Conservation (phyloP, 1,140 invertebrate species). For the Pollicipes pollicipes region DNA sequence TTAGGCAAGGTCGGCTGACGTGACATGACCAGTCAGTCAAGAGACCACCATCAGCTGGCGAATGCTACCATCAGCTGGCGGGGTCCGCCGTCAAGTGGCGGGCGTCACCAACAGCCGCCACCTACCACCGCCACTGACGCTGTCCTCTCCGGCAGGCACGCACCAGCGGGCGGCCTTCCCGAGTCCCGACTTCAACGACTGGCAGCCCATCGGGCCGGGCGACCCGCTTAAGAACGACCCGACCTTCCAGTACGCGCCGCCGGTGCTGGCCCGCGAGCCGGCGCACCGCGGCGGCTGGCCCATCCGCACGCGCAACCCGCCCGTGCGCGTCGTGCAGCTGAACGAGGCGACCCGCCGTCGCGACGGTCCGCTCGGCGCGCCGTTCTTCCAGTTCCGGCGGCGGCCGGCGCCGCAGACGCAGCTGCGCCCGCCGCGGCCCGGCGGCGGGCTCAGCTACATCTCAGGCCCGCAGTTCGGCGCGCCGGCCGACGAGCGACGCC, state of each 20-base stretch:
- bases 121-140: not conserved
- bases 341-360: not conserved
- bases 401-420: not conserved
- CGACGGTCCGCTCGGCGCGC: not conserved
- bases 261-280: not conserved
- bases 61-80: too few species aligned
- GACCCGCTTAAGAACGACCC: not conserved
- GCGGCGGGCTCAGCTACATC: not conserved
- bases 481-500: not conserved
- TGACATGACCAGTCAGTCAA: too few species aligned
- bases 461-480: not conserved
- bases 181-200: not conserved
- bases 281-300: not conserved
- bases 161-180: not conserved
- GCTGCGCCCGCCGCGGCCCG: too few species aligned
- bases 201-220: not conserved
- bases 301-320: not conserved
- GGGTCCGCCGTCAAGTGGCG: too few species aligned
- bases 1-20: too few species aligned
- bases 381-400: not conserved
- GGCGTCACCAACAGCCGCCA: too few species aligned
- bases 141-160: not conserved
- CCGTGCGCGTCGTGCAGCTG: not conserved
- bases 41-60: too few species aligned
- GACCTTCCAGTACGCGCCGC: not conserved